Evolutionary conservation across 2,113 vertebrate genomes (phyloP).

Genomic region (Coracopsis vasa): DNA sequence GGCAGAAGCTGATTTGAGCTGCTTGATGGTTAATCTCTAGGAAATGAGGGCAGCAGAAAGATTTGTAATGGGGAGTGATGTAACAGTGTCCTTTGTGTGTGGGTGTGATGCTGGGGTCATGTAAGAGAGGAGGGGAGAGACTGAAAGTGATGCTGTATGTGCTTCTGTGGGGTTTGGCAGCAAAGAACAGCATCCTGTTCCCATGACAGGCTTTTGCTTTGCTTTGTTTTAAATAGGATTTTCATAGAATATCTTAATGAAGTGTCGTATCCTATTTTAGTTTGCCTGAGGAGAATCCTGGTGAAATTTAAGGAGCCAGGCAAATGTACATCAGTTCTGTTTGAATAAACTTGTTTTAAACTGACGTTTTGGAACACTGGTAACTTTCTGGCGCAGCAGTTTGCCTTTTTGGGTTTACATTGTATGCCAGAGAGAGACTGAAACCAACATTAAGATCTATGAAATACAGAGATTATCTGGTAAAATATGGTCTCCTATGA

Average conservation of each 20-base stretch:
- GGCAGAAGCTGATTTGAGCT: constrained; percentile 40
- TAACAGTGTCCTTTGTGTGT: background rate
- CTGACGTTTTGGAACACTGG: background rate
- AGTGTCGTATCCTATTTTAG: background rate
- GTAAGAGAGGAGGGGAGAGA: background rate
- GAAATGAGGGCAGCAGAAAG: constrained; percentile 46
- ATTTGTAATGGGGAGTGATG: background rate
- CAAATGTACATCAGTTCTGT: background rate
- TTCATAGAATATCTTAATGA: background rate
- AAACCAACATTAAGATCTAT: background rate
- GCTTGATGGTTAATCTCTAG: constrained; percentile 15
- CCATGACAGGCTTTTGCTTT: background rate
- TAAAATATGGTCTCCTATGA: background rate
- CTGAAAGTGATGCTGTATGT: rapidly evolving
- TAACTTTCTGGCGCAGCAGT: background rate
- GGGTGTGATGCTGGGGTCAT: background rate
- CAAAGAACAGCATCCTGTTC: background rate
- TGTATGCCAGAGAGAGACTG: background rate
- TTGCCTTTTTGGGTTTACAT: background rate
- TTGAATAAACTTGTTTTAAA: background rate
- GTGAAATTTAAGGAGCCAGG: background rate
- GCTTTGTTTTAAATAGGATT: background rate
- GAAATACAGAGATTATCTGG: background rate
- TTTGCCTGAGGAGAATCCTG: background rate
- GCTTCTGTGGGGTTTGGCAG: background rate